Base-by-base conservation (phyloP, 1,140 invertebrate species). In the Mesaphorura yosii region DNA sequence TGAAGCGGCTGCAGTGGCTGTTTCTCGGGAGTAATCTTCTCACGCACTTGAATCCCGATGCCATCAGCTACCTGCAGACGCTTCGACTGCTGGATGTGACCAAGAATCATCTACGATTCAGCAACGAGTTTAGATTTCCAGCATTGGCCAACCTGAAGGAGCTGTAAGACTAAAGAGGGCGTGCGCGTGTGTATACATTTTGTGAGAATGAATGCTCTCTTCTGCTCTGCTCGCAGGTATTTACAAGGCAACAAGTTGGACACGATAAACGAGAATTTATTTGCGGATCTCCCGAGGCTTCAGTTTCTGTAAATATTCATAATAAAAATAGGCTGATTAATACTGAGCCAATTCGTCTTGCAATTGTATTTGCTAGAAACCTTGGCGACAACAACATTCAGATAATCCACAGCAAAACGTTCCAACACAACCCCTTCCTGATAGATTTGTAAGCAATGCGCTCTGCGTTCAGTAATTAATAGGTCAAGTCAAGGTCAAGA, bases 211-310 rank as follows among this genome's bases (percentile, higher is more conserved):
- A n/a, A n/a, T n/a, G n/a, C n/a, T n/a, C n/a, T n/a, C n/a, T n/a
- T n/a, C n/a, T n/a, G n/a, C n/a, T n/a, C n/a, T n/a, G n/a, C n/a
- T n/a, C 5, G 39, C 53, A 76, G 74, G 28, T 62, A 65, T 19
- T 47, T 76, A 0, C 73, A 77, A 47, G 72, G 74, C 20, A 80
- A 82, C 44, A 68, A 73, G 5, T 72, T 78, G 27, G 66, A 74
- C 19, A 64, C 19, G 0, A 54, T 66, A 5, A 20, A 57, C 17
- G 15, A 54, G 4, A 37, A 37, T 14, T 45, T 58, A 7, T 66
- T 66, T 34, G 34, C 17, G n/a, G 46, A 52, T 31, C 41, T 66
- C 7, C 20, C 22, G 3, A 59, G 51, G 26, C 29, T 65, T 4
- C 42, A 54, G 42, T 57, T 58, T 38, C 45, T 67, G 66, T 67